Percentiles rank a stretch among this genome's conserved stretches.
phyloP scores from a whole-genome alignment of 2,797 vertebrate species.

The Squalus acanthias region DNA sequence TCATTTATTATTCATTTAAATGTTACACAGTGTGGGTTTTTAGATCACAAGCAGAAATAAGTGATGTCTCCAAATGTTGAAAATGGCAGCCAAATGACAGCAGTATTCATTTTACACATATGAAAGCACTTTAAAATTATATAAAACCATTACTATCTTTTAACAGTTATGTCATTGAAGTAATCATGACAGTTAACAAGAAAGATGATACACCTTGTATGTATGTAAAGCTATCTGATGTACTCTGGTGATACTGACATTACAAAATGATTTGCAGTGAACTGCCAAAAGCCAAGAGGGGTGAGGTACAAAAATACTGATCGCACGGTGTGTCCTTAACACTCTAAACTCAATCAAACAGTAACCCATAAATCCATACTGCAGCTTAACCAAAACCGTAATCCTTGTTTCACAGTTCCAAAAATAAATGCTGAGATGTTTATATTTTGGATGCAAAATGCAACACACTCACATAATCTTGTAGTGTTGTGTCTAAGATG shows the following conservation, averaged over 20 bases:
- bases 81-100: slow-evolving; percentile 31
- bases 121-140: slow-evolving; percentile 23
- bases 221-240: not conserved
- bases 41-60: slow-evolving; percentile 20
- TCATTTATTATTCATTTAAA: slow-evolving; percentile 34
- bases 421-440: slow-evolving; percentile 1
- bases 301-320: not conserved
- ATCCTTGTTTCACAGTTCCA: not conserved
- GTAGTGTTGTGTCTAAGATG: not conserved
- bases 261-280: not conserved
- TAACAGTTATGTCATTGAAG: slow-evolving; percentile 33
- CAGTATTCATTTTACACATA: slow-evolving; percentile 16
- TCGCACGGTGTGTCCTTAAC: not conserved
- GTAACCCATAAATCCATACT: not conserved
- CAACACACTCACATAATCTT: not conserved
- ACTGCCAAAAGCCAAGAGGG: not conserved
- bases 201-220: not conserved
- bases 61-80: slow-evolving; percentile 18
- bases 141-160: slow-evolving; percentile 15
- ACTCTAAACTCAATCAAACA: not conserved
- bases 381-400: not conserved
- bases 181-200: slow-evolving; percentile 24
- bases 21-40: slow-evolving; percentile 24
- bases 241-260: not conserved
- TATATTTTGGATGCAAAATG: not conserved